Evolutionary conservation across 37 sponge, comb jelly and placozoan genomes (phyloP).

Genomic region (Beroe forskalii): DNA sequence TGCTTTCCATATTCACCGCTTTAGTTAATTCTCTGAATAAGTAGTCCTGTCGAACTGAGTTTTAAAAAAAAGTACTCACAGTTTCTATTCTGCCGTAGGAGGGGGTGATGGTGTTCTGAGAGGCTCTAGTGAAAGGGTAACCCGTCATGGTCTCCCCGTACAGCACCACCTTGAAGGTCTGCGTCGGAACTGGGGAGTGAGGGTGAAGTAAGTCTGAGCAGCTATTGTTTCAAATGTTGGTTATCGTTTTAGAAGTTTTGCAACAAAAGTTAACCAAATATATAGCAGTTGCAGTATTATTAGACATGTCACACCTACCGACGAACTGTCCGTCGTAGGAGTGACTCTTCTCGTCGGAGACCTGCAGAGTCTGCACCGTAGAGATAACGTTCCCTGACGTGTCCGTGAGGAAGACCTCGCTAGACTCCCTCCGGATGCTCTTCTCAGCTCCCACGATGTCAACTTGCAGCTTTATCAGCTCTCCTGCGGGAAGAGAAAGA

Average conservation of each 20-base stretch:
- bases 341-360: background rate
- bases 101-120: constrained; percentile 1
- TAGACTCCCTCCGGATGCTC: background rate
- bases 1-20: no score
- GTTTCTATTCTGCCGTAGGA: constrained; percentile 10
- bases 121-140: background rate
- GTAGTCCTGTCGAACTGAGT: no score
- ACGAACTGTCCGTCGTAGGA: constrained; percentile 5
- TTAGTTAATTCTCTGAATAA: no score
- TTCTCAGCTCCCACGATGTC: background rate
- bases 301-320: background rate
- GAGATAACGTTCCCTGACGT: background rate
- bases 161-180: background rate
- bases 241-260: no score
- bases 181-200: background rate
- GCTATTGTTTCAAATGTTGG: no score
- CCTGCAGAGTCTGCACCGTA: background rate
- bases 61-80: no score
- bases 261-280: no score
- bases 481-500: background rate
- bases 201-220: no score
- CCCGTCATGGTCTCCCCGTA: background rate
- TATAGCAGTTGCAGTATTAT: no score
- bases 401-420: constrained; percentile 8
- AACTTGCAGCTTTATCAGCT: background rate